Evolutionary conservation across 2,113 vertebrate species (phyloP).

Genomic region (Gobius niger): DNA sequence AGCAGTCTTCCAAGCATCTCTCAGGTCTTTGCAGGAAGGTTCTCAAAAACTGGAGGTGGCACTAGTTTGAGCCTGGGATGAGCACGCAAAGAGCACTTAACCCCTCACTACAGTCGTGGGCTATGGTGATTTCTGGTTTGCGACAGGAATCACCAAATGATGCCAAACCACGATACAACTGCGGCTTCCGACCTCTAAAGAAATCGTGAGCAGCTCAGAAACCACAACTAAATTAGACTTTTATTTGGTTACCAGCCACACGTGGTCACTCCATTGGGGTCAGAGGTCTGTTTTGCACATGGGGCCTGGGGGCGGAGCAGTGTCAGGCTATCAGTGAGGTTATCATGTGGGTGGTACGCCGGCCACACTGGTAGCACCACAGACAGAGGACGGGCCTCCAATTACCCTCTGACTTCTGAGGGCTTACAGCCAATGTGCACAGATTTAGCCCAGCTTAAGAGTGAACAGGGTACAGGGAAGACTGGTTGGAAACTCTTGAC

Average conservation of each 20-base stretch:
- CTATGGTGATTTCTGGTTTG: no score
- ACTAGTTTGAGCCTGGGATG: no score
- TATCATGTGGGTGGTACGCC: constrained; percentile 54
- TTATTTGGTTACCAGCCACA: background rate
- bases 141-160: no score
- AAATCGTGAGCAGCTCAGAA: background rate
- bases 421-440: constrained; percentile 22
- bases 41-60: no score
- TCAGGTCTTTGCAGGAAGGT: no score
- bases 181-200: background rate
- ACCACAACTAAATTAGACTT: background rate
- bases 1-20: no score
- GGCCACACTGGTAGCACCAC: constrained; percentile 43
- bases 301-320: constrained; percentile 24
- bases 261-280: constrained; percentile 55
- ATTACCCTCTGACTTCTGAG: constrained; percentile 66
- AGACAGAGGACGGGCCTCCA: constrained; percentile 51
- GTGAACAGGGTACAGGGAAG: constrained; percentile 17
- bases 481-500: constrained; percentile 31
- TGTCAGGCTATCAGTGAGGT: constrained; percentile 40
- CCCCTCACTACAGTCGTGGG: no score
- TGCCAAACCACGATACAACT: no score
- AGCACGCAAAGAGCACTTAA: no score
- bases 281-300: constrained; percentile 57
- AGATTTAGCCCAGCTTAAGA: constrained; percentile 32